Conservation (phyloP, 37 sponge, comb jelly and placozoan species). For the Dysidea cf. avara region DNA sequence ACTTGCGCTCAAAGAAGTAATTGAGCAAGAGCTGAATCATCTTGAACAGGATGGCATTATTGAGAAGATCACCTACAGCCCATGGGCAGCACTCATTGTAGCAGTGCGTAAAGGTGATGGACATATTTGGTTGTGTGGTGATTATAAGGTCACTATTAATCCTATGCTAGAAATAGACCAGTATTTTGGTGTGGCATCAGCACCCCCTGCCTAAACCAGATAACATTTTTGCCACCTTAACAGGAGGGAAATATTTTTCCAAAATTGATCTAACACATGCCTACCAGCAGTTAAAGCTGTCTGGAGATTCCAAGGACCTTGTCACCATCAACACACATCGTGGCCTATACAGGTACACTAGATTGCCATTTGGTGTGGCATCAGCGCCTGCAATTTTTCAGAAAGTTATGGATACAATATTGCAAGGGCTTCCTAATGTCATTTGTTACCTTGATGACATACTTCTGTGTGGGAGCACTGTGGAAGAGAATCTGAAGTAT, state of each 20-base stretch:
- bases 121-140: conserved; percentile 8
- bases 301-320: background rate
- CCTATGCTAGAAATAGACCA: too few relatives aligned
- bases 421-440: too few relatives aligned
- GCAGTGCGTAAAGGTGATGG: conserved; percentile 10
- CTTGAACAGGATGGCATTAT: conserved; percentile 1
- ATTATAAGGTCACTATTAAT: conserved; percentile 28
- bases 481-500: too few relatives aligned
- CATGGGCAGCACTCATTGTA: conserved; percentile 27
- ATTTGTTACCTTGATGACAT: too few relatives aligned
- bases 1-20: conserved; percentile 9
- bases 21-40: conserved; percentile 11
- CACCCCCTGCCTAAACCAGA: conserved; percentile 36
- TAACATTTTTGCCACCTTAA: conserved; percentile 16
- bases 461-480: too few relatives aligned
- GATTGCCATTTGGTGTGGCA: conserved; percentile 9
- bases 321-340: conserved; percentile 5
- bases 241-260: conserved; percentile 3
- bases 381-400: conserved; percentile 17
- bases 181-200: background rate
- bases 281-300: conserved; percentile 12
- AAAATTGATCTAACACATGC: conserved; percentile 16
- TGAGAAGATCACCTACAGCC: background rate
- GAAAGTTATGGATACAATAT: background rate
- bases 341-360: conserved; percentile 4